Evolutionary conservation across 2,888 invertebrate genomes (phyloP).

Genomic region (Athetis lepigone): DNA sequence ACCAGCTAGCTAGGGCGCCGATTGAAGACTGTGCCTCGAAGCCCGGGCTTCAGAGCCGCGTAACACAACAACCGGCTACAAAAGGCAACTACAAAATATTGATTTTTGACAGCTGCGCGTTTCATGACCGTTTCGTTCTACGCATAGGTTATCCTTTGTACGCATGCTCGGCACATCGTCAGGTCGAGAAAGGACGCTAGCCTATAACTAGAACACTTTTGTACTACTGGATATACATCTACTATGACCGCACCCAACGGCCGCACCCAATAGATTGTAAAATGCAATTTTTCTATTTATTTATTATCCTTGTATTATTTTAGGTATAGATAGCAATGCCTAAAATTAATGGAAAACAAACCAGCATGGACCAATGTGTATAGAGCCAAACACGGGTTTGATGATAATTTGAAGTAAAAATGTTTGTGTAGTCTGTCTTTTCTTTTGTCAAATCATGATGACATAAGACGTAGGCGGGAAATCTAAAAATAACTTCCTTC

Average conservation of each 20-base stretch:
- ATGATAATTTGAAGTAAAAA: neutral
- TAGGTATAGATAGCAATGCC: constrained; percentile 12
- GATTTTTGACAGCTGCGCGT: constrained; percentile 47
- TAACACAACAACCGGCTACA: constrained; percentile 8
- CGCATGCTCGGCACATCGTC: constrained; percentile 36
- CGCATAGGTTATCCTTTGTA: constrained; percentile 45
- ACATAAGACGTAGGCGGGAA: constrained; percentile 22
- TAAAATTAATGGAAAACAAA: neutral
- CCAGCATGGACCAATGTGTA: constrained; percentile 37
- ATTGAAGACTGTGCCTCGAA: constrained; percentile 17
- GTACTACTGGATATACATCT: constrained; percentile 1
- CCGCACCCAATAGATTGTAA: neutral
- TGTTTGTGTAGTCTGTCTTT: neutral
- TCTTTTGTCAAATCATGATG: constrained; percentile 5
- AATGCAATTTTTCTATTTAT: neutral
- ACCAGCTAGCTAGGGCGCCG: constrained; percentile 4
- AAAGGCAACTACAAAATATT: constrained; percentile 33
- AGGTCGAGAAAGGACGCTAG: neutral
- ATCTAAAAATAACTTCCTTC: neutral
- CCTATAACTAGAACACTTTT: constrained; percentile 17
- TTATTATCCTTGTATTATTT: neutral
- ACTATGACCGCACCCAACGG: neutral
- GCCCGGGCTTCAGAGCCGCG: neutral
- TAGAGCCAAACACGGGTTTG: neutral
- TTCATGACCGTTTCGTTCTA: constrained; percentile 45